Conservation (phyloP, 2,113 vertebrate genomes). For the Cygnus buccinator region DNA sequence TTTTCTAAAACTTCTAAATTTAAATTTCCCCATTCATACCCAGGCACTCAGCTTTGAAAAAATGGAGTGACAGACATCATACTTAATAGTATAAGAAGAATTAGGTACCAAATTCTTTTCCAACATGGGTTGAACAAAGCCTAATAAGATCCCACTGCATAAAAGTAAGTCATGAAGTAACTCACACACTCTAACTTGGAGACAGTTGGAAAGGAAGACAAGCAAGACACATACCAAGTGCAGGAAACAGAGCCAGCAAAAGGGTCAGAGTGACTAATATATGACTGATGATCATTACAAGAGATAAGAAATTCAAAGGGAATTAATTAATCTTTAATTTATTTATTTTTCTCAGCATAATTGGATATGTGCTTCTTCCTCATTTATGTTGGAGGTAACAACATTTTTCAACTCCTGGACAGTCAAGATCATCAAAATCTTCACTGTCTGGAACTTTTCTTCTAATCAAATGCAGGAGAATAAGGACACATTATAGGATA, state of each 20-base stretch:
- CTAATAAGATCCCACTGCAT: background rate
- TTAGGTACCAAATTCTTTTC: background rate
- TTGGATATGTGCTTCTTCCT: background rate
- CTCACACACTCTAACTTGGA: background rate
- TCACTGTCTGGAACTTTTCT: background rate
- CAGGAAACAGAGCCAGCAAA: background rate
- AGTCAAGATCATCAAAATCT: background rate
- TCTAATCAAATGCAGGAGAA: background rate
- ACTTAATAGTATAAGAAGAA: background rate
- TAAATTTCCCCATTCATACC: background rate
- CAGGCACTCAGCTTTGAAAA: background rate
- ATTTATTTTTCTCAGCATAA: background rate
- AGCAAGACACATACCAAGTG: background rate
- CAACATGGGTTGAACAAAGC: background rate
- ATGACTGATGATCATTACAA: background rate
- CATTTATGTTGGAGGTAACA: background rate
- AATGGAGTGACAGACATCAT: background rate
- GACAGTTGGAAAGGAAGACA: background rate
- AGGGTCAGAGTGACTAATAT: background rate
- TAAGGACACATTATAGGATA: background rate
- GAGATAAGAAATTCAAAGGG: background rate
- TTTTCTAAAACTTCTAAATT: background rate
- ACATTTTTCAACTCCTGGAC: background rate
- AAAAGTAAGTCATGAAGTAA: background rate
- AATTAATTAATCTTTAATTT: background rate